phyloP scores from a whole-genome alignment of 1,140 invertebrate species.

The Tetramorium parvispinum region DNA sequence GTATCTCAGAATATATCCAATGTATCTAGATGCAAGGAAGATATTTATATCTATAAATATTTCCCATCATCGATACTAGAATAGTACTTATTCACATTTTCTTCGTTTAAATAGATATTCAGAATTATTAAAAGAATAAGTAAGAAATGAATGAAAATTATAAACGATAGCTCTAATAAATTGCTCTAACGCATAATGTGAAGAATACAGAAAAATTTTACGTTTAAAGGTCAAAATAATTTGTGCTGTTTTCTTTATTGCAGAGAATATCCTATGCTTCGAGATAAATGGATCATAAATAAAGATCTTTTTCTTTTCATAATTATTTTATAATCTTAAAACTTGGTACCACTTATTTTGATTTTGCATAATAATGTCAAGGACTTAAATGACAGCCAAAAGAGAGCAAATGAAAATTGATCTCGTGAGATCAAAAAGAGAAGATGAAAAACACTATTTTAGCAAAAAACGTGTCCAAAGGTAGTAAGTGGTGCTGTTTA shows the following conservation, averaged over 20 bases:
- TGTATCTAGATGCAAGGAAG: neutral
- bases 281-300: neutral
- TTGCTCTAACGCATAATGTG: neutral
- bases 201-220: neutral
- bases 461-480: neutral
- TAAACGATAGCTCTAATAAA: neutral
- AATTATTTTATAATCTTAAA: neutral
- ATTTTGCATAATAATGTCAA: neutral
- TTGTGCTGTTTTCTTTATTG: neutral
- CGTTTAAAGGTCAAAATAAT: neutral
- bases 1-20: neutral
- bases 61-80: neutral
- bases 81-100: neutral
- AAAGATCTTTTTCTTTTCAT: neutral
- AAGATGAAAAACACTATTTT: neutral
- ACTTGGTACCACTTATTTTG: neutral
- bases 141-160: neutral
- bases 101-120: neutral
- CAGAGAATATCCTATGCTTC: neutral
- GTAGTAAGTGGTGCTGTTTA: slow-evolving; percentile 10
- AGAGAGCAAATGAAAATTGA: neutral
- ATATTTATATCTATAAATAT: neutral
- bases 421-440: neutral
- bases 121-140: neutral
- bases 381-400: neutral